Evolutionary conservation across 1,140 invertebrate species (phyloP).

Genomic region (Drosophila pseudoobscura): DNA sequence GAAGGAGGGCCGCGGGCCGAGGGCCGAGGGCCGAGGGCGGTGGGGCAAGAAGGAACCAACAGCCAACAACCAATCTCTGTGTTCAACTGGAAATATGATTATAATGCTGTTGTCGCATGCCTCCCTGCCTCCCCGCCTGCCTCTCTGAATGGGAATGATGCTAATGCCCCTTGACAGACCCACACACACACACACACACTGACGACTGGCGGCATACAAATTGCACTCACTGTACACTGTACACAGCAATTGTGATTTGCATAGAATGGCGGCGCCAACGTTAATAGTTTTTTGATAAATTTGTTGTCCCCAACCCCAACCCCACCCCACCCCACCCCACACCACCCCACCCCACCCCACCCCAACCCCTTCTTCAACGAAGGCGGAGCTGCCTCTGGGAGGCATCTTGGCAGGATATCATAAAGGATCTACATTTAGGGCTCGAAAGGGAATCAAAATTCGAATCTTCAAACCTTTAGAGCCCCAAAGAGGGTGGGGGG

Average conservation of each 20-base stretch:
- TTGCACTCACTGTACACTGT: slow-evolving; percentile 51
- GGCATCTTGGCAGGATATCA: too few relatives aligned
- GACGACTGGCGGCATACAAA: slow-evolving; percentile 55
- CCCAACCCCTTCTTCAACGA: background rate
- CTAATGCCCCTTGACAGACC: slow-evolving; percentile 42
- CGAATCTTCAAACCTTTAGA: too few relatives aligned
- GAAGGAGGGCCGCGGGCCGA: background rate
- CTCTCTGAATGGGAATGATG: slow-evolving; percentile 1
- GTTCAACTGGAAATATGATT: slow-evolving; percentile 47
- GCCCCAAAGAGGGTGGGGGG: too few relatives aligned
- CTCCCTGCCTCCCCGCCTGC: background rate
- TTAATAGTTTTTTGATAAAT: slow-evolving; percentile 52
- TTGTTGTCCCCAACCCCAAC: slow-evolving; percentile 10
- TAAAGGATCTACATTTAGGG: too few relatives aligned
- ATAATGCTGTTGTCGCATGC: slow-evolving; percentile 9
- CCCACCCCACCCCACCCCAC: too few relatives aligned
- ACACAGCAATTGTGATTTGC: slow-evolving; percentile 30
- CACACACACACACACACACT: slow-evolving; percentile 13
- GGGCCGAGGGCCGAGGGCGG: slow-evolving; percentile 1
- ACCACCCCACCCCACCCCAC: too few relatives aligned
- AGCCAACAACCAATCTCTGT: background rate
- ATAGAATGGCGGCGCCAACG: slow-evolving; percentile 45
- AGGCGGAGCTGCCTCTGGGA: background rate
- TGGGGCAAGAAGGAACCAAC: slow-evolving; percentile 20
- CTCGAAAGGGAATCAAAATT: too few relatives aligned